phyloP scores from a whole-genome alignment of 1,140 invertebrate species.

The Brachionus plicatilis region DNA sequence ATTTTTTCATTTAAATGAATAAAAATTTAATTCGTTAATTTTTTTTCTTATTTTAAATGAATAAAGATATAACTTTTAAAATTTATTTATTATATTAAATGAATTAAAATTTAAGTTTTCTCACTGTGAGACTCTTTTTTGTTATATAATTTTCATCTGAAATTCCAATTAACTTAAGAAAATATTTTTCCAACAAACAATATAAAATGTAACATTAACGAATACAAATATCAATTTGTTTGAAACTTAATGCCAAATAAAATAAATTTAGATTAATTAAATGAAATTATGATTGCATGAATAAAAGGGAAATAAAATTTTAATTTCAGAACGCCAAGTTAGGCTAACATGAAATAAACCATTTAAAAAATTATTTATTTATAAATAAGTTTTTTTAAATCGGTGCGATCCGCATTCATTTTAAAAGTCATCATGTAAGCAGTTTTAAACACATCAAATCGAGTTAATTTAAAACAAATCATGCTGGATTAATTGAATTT shows the following conservation, averaged over 20 bases:
- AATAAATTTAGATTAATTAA: neutral
- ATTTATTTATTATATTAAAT: too few relatives aligned
- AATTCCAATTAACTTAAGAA: neutral
- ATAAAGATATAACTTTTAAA: too few relatives aligned
- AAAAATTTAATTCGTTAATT: too few relatives aligned
- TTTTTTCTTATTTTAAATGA: too few relatives aligned
- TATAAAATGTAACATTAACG: neutral
- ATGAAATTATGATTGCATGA: neutral
- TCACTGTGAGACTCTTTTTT: neutral
- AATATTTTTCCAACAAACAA: neutral
- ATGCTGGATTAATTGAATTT: constrained; percentile 9
- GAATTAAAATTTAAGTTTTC: neutral
- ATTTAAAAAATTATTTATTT: neutral
- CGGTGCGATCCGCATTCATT: neutral
- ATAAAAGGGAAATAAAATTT: neutral
- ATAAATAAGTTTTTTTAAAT: neutral
- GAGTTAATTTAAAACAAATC: neutral
- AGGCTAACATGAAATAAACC: neutral
- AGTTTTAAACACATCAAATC: neutral
- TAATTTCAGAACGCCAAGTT: neutral
- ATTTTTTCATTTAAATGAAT: too few relatives aligned
- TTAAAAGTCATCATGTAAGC: neutral
- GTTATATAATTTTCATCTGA: neutral
- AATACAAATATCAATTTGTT: neutral
- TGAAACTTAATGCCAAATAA: neutral